These are phyloP conservation scores for Hormaphis cornu DNA, from an alignment of 1,140 invertebrate species.

Conservation along the genomic window DNA sequence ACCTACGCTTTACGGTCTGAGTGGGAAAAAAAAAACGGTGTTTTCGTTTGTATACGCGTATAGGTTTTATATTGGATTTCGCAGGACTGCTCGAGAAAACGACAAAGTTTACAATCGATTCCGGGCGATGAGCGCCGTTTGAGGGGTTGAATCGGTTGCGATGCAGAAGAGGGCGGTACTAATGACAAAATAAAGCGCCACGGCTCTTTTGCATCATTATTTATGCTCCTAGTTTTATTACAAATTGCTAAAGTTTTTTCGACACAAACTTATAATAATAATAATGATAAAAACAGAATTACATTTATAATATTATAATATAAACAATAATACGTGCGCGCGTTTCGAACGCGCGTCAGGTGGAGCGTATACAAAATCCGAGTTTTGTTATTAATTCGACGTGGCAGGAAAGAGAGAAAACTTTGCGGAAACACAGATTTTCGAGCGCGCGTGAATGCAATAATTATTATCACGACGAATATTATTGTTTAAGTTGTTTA, in stretches of 20 bases:
- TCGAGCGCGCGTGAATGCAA: conserved; percentile 9
- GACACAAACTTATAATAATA: conserved; percentile 22
- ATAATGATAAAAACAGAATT: no score
- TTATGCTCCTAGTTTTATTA: conserved; percentile 11
- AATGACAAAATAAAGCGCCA: conserved; percentile 28
- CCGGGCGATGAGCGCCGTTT: background rate
- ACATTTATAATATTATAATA: no score
- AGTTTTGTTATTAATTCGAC: conserved; percentile 27
- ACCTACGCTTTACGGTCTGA: no score
- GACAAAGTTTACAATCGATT: conserved; percentile 19
- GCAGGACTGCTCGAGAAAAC: background rate
- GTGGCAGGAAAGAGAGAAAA: conserved; percentile 3
- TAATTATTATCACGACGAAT: no score
- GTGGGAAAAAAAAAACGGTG: no score
- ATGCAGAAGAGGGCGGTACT: background rate
- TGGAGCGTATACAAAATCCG: no score
- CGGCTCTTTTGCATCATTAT: conserved; percentile 22
- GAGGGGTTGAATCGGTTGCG: background rate
- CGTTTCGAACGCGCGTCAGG: no score
- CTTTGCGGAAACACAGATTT: conserved; percentile 22
- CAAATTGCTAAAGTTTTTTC: conserved; percentile 32
- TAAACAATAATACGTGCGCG: no score
- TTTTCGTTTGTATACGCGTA: no score
- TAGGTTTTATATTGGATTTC: no score
- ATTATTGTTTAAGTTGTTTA: conserved; percentile 25